These are phyloP conservation scores for Phainopepla nitens DNA, from an alignment of 2,113 vertebrate species.

Conservation along the genomic window DNA sequence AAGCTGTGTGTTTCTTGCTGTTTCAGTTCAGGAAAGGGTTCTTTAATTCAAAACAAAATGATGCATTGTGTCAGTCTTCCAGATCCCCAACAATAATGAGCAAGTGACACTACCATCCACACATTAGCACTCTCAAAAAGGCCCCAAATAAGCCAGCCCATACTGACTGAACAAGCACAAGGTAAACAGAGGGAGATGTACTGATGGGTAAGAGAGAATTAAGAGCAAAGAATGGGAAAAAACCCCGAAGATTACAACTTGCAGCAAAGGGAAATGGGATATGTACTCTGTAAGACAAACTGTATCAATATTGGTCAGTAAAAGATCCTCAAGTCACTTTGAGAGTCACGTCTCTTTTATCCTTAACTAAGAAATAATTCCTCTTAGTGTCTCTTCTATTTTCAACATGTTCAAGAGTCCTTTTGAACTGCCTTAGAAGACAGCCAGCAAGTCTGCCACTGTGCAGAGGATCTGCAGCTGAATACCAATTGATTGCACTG, in stretches of 20 bases:
- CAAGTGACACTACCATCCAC: not conserved
- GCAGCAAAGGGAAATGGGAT: not conserved
- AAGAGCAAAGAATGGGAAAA: not conserved
- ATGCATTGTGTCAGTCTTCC: not conserved
- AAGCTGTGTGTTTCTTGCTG: not conserved
- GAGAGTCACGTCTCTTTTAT: not conserved
- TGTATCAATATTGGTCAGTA: not conserved
- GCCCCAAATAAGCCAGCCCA: not conserved
- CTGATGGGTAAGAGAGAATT: not conserved
- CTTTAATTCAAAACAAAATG: not conserved
- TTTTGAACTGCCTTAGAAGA: constrained; percentile 18
- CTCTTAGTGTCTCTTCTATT: not conserved
- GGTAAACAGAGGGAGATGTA: not conserved
- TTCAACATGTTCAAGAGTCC: not conserved
- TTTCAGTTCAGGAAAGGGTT: not conserved
- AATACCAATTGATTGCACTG: not conserved
- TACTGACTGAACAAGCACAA: not conserved
- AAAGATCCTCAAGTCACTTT: not conserved
- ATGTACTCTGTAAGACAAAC: not conserved
- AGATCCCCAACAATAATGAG: not conserved
- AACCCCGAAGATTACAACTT: not conserved
- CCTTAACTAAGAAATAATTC: not conserved
- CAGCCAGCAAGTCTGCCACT: not conserved
- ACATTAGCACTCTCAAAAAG: not conserved
- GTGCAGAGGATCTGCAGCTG: not conserved